Evolutionary conservation across 2,113 vertebrate genomes (phyloP), one percentile per base, ranked within the genome.

Genomic region (Embiotoca jacksoni): DNA sequence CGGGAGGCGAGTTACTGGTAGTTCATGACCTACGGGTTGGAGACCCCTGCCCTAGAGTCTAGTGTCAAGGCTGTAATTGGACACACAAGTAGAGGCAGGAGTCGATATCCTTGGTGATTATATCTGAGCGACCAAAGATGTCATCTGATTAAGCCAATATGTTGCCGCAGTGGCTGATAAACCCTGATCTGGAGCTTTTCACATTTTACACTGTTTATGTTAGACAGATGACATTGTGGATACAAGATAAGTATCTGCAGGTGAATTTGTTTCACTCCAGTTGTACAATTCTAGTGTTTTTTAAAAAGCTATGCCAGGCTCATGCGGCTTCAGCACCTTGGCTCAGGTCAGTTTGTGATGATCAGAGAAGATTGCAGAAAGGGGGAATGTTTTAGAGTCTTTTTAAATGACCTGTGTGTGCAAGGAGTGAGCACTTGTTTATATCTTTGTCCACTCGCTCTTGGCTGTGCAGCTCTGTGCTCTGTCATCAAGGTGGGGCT

Each of bases 401-500:
- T 39, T 33, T 37, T 50, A 35, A 55, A 41, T 36, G 37, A n/a
- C 37, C 39, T 44, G 5, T 37, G 4, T 55, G 44, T 33, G 16
- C 31, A 56, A 3, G 15, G 67, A 23, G 37, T 46, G 39, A 67
- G 54, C 70, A n/a, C 53, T 74, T 86, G 78, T 82, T 83, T 86
- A 70, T 44, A 52, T 82, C 64, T 44, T 0, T 15, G 68, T 88
- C 50, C 65, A 67, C 58, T 80, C 1, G 1, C 60, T 83, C 56
- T 75, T 88, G 87, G 83, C 80, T 10, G 31, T 13, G 56, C 36
- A 47, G 4, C 3, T n/a, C 54, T 53, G 63, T 36, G 58, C 67
- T 78, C 58, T 46, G 77, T 92, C 86, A 87, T 79, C 4, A 39
- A 85, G 90, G 91, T 62, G 83, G 57, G 70, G 83, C 86, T 52